Conservation (phyloP, 2,797 vertebrate genomes). For the Nyctalus aviator region DNA sequence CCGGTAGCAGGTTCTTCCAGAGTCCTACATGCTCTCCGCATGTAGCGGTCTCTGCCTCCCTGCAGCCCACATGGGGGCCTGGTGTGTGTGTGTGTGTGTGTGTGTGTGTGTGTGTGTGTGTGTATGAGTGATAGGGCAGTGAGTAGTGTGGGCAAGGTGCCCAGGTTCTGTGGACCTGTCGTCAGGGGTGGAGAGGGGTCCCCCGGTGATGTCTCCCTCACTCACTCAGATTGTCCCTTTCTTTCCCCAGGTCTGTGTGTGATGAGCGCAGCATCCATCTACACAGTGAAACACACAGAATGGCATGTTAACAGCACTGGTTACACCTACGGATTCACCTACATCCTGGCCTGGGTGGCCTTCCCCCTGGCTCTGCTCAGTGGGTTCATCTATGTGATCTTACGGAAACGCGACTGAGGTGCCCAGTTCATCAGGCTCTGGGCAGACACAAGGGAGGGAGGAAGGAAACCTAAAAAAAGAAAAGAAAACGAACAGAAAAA, state of each 20-base stretch:
- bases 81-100: background rate
- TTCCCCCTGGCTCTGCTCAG: constrained; percentile 96
- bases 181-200: rapidly evolving
- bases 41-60: rapidly evolving
- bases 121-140: too few relatives aligned
- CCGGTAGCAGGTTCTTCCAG: background rate
- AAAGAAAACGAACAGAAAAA: constrained; percentile 55
- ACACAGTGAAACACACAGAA: constrained; percentile 93
- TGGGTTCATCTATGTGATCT: constrained; percentile 95
- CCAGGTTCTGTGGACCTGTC: background rate
- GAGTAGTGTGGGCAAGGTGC: background rate
- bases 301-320: constrained; percentile 10
- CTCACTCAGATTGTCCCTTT: background rate
- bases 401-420: constrained; percentile 96
- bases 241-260: constrained; percentile 93
- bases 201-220: rapidly evolving
- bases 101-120: too few relatives aligned
- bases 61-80: background rate
- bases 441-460: constrained; percentile 80
- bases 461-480: constrained; percentile 79
- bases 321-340: constrained; percentile 92
- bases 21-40: background rate
- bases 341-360: constrained; percentile 96
- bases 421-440: constrained; percentile 79
- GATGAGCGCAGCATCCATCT: constrained; percentile 96